Conservation (phyloP, 2,888 invertebrate genomes). For the Leptothorax acervorum region DNA sequence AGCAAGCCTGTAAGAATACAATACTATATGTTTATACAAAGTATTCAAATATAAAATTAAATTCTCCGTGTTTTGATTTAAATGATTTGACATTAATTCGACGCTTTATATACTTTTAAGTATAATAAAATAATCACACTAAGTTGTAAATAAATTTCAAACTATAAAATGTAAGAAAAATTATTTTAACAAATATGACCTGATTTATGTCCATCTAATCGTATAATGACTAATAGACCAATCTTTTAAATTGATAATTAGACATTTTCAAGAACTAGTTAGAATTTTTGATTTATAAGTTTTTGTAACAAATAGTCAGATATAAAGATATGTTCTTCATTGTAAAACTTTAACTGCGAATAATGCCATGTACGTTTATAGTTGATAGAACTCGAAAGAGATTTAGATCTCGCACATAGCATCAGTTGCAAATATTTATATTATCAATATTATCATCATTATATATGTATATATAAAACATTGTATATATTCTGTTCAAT, state of each 20-base stretch:
- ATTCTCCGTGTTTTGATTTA: slow-evolving; percentile 21
- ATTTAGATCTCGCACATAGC: slow-evolving; percentile 5
- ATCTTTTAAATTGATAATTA: background rate
- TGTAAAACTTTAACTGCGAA: slow-evolving; percentile 18
- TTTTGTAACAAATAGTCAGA: slow-evolving; percentile 15
- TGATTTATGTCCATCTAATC: background rate
- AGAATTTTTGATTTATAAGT: background rate
- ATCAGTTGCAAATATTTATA: slow-evolving; percentile 27
- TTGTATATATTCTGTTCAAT: background rate
- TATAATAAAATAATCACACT: slow-evolving; percentile 8
- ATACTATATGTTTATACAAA: slow-evolving; percentile 53
- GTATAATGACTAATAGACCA: slow-evolving; percentile 1
- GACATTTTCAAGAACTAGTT: background rate
- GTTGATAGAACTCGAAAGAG: background rate
- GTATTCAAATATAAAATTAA: slow-evolving; percentile 36
- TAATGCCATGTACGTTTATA: slow-evolving; percentile 15
- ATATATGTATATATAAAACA: slow-evolving; percentile 16
- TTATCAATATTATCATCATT: slow-evolving; percentile 1
- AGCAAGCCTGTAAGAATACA: slow-evolving; percentile 22
- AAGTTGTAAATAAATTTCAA: slow-evolving; percentile 2
- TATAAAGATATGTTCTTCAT: slow-evolving; percentile 22
- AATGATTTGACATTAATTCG: slow-evolving; percentile 34
- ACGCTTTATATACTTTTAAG: background rate
- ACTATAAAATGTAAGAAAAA: background rate
- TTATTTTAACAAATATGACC: background rate